phyloP scores from a whole-genome alignment of 2,888 invertebrate species.

The Sarcophaga subvicina region DNA sequence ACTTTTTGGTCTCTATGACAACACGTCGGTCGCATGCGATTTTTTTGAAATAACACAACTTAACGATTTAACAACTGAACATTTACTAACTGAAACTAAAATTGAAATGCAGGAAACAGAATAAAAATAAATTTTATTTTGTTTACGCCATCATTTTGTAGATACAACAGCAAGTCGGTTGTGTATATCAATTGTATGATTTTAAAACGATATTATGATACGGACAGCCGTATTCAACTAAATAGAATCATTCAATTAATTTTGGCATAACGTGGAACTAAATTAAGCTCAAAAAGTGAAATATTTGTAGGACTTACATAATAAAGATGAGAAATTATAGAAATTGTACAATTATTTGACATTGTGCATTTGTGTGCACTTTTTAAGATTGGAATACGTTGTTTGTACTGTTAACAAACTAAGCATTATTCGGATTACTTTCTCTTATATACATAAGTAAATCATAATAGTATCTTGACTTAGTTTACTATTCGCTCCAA shows the following conservation, averaged over 20 bases:
- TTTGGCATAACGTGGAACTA: too few species aligned
- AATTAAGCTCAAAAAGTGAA: too few species aligned
- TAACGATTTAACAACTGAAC: conserved; percentile 78
- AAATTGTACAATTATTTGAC: too few species aligned
- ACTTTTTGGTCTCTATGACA: conserved; percentile 56
- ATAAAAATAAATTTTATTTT: conserved; percentile 30
- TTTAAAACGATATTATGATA: conserved; percentile 19
- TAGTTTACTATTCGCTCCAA: too few species aligned
- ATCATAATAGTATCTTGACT: too few species aligned
- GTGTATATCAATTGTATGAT: conserved; percentile 25
- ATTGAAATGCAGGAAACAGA: conserved; percentile 12
- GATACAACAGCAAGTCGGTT: conserved; percentile 57
- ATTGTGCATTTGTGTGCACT: too few species aligned
- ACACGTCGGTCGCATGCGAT: conserved; percentile 61
- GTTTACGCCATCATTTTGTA: conserved; percentile 55
- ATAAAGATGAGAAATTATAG: too few species aligned
- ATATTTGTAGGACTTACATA: too few species aligned
- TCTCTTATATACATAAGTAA: too few species aligned
- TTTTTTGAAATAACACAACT: conserved; percentile 74
- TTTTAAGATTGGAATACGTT: too few species aligned
- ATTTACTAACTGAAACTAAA: conserved; percentile 73
- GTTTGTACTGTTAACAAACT: too few species aligned
- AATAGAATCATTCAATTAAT: background rate
- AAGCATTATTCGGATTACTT: too few species aligned
- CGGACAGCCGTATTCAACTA: background rate